Evolutionary conservation across 2,888 invertebrate genomes (phyloP).

Genomic region (Phaonia tiefii): DNA sequence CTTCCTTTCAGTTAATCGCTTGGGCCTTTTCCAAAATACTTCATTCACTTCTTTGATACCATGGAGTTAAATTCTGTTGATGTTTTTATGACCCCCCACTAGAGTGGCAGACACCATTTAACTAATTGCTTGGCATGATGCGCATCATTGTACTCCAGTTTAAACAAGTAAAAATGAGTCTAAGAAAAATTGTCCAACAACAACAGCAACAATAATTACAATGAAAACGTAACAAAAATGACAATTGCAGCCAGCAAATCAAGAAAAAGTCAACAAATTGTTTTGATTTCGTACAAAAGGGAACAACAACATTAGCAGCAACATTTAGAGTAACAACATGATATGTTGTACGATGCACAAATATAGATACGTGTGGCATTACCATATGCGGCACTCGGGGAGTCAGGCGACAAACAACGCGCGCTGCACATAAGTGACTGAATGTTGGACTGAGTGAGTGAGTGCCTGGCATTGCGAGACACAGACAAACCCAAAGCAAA

Average conservation of each 20-base stretch:
- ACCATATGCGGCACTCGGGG: conserved; percentile 1
- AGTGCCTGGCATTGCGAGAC: conserved; percentile 20
- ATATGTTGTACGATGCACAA: background rate
- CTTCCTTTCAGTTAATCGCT: too few species aligned
- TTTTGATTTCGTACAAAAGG: conserved; percentile 13
- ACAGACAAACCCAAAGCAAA: conserved; percentile 10
- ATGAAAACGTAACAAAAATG: conserved; percentile 14
- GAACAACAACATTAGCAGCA: conserved; percentile 22
- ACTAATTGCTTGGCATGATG: conserved; percentile 61
- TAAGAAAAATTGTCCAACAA: conserved; percentile 30
- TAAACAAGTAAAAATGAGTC: conserved; percentile 34
- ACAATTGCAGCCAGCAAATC: conserved; percentile 39
- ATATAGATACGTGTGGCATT: conserved; percentile 23
- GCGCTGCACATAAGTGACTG: conserved; percentile 1
- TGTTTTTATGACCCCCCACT: conserved; percentile 32
- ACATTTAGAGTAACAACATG: background rate
- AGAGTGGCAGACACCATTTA: conserved; percentile 49
- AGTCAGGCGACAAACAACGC: background rate
- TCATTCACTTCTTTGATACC: too few species aligned
- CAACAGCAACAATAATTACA: conserved; percentile 9
- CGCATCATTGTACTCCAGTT: conserved; percentile 40
- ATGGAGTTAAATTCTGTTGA: too few species aligned
- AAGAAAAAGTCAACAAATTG: conserved; percentile 32
- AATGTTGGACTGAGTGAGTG: conserved; percentile 12
- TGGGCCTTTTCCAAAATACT: too few species aligned